Percentiles rank a stretch among this genome's conserved stretches.
phyloP scores from a whole-genome alignment of 2,797 vertebrate species.

The Megalops cyprinoides region DNA sequence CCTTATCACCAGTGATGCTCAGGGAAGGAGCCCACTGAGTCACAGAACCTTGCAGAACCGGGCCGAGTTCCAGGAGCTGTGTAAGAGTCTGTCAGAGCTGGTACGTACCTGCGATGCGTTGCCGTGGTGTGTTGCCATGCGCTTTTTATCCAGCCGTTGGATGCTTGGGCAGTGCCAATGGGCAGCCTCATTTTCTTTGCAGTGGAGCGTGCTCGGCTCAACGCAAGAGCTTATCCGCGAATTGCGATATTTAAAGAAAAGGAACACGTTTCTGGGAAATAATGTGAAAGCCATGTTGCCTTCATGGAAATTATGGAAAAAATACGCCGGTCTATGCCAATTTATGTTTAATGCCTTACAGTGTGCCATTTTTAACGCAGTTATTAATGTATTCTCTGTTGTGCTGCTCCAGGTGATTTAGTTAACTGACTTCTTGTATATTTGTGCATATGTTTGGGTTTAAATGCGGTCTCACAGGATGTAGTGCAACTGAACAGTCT shows the following conservation, averaged over 20 bases:
- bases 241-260: background rate
- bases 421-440: background rate
- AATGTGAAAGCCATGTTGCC: background rate
- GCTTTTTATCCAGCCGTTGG: background rate
- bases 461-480: background rate
- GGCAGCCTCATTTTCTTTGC: background rate
- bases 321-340: background rate
- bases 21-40: background rate
- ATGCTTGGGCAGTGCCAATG: background rate
- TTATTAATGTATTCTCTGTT: background rate
- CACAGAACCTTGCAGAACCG: background rate
- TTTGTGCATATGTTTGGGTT: background rate
- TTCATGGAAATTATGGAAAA: background rate
- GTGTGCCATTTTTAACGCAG: background rate
- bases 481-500: background rate
- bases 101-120: slow-evolving; percentile 15
- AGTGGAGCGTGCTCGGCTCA: background rate
- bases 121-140: background rate
- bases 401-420: background rate
- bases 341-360: background rate
- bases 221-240: background rate
- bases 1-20: background rate
- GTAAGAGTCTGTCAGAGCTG: background rate
- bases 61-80: background rate
- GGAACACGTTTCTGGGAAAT: background rate